Evolutionary conservation across 2,888 invertebrate genomes (phyloP).

Genomic region (Caenorhabditis afra): DNA sequence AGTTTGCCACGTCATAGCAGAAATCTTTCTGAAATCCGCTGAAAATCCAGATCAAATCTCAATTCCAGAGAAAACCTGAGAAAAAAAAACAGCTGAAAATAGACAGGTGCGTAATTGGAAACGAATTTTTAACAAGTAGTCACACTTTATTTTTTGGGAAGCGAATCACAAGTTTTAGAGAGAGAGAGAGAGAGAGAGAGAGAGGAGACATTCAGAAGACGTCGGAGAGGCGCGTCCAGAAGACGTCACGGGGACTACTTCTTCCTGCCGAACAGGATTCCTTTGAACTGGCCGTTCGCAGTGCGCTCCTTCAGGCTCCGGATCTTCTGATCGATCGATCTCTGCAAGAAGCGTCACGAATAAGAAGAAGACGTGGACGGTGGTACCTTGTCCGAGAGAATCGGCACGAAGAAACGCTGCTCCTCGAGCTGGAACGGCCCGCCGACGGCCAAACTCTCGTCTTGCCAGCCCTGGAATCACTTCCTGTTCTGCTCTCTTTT

Average conservation of each 20-base stretch:
- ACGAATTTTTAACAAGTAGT: conserved; percentile 32
- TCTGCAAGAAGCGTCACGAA: conserved; percentile 15
- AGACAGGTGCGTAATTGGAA: too few species aligned
- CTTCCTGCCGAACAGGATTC: conserved; percentile 59
- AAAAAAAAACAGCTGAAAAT: too few species aligned
- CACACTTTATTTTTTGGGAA: conserved; percentile 43
- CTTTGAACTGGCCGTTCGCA: conserved; percentile 61
- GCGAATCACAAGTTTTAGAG: conserved; percentile 39
- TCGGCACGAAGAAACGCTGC: conserved; percentile 50
- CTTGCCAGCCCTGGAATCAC: conserved; percentile 45
- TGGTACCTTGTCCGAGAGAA: conserved; percentile 48
- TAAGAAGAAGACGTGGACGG: neutral
- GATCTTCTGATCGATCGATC: conserved; percentile 61
- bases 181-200: too few species aligned
- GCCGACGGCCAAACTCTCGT: conserved; percentile 17
- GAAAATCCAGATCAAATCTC: too few species aligned
- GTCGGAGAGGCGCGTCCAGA: too few species aligned
- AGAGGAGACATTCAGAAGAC: neutral
- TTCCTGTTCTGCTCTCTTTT: neutral
- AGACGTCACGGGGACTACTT: conserved; percentile 16
- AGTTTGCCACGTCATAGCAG: too few species aligned
- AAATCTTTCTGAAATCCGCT: too few species aligned
- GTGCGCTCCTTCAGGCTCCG: conserved; percentile 53
- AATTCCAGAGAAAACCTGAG: too few species aligned
- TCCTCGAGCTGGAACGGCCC: conserved; percentile 34